Percentiles rank a stretch among this genome's conserved stretches.
Conservation (phyloP, 1,140 invertebrate species). For the Plutomurus gul region DNA sequence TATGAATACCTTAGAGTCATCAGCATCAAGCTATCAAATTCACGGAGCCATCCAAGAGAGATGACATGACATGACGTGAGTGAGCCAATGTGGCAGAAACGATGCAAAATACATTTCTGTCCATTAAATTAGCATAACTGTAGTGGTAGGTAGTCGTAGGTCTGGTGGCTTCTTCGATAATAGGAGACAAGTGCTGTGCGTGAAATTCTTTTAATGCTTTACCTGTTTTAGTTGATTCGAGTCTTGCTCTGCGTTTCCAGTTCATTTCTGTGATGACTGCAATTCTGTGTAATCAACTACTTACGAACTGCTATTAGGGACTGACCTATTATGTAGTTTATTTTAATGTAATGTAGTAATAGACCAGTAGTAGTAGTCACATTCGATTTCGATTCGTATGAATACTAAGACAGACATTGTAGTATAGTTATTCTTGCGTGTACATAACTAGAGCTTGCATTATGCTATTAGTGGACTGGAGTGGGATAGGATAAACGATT, state of each 20-base stretch:
- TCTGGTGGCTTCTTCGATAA: no score
- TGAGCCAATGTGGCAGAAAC: conserved; percentile 25
- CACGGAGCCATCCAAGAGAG: background rate
- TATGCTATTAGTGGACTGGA: background rate
- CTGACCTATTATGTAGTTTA: conserved; percentile 21
- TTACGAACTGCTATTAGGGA: background rate
- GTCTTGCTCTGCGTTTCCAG: background rate
- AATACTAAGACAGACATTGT: background rate
- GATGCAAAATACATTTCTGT: background rate
- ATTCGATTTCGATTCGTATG: conserved; percentile 4
- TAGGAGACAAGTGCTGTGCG: no score
- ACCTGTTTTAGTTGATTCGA: background rate
- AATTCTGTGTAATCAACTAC: no score
- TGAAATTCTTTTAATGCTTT: no score
- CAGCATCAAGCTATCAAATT: background rate
- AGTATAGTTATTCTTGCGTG: background rate
- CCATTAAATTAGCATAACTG: conserved; percentile 9
- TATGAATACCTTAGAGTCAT: conserved; percentile 7
- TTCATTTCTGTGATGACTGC: background rate
- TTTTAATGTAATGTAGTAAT: conserved; percentile 2
- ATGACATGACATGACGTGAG: conserved; percentile 25
- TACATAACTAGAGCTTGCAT: background rate
- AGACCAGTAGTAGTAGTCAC: background rate
- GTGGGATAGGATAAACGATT: background rate
- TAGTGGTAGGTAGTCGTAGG: no score